Base-by-base conservation (phyloP, 2,113 vertebrate species). In the Nipponia nippon region DNA sequence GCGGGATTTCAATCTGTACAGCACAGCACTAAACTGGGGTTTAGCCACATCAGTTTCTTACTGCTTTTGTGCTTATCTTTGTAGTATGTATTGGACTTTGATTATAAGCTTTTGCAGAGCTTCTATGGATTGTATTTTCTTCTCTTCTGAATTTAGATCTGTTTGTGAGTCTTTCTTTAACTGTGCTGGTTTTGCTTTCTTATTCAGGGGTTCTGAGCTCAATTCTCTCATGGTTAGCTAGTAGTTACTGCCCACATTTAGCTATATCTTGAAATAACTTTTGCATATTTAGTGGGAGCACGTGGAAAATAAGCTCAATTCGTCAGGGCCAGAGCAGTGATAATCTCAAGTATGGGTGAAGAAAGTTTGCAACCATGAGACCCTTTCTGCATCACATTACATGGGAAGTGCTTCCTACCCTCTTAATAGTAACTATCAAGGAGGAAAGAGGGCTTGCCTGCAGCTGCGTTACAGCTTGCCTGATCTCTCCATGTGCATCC, bases 381-480 rank as follows among this genome's bases (percentile, higher is more conserved):
- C 40, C 15, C 29, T 53, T 66, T 78, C 59, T 63, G 27, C 52
- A 10, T 34, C 42, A 10, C 34, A 1, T 36, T 26, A 4, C 18
- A 7, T 0, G 4, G 27, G 50, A 22, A 71, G 59, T 44, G 49
- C 75, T 90, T 62, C 63, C 53, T 77, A 30, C 58, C 34, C 49
- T 42, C 7, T 84, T 8, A 22, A 18, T 0, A 22, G 29, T 2
- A 47, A 15, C 58, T 49, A 2, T 6, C 0, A 1, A 19, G 46
- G 63, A n/a, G 56, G 18, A 53, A 71, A 22, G 55, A 29, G 52
- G 44, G 12, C 36, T 69, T 76, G 50, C 27, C 38, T 85, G 13
- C 30, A 34, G 50, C 29, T 80, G 49, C 11, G 1, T 85, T 63
- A 36, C 16, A 58, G 16, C 38, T 70, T 72, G 20, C 32, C 34